A percentile compares a stretch with the other conserved stretches of the same genome.
phyloP scores from a whole-genome alignment of 2,113 vertebrate species.

The Eptatretus burgeri region DNA sequence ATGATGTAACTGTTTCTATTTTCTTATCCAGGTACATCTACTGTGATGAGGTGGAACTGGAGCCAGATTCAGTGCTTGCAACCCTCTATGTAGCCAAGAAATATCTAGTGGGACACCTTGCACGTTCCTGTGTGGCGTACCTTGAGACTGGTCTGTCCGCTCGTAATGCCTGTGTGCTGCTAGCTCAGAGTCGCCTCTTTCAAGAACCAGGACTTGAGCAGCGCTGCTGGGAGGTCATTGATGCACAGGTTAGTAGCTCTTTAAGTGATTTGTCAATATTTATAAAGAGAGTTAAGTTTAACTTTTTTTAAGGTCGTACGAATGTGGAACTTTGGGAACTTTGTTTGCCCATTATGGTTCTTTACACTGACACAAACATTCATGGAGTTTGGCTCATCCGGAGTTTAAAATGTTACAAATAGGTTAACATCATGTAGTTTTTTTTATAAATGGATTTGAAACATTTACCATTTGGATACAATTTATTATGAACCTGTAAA shows the following conservation, averaged over 20 bases:
- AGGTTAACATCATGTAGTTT: too few species aligned
- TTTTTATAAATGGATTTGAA: too few species aligned
- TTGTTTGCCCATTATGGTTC: too few species aligned
- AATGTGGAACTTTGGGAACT: too few species aligned
- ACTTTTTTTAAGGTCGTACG: too few species aligned
- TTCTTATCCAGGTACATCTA: constrained; percentile 49
- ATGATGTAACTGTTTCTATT: background rate
- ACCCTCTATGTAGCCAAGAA: constrained; percentile 88
- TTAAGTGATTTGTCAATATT: too few species aligned
- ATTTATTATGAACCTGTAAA: too few species aligned
- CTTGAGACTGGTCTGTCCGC: constrained; percentile 82
- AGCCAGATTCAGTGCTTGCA: constrained; percentile 75
- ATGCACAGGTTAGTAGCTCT: constrained; percentile 20
- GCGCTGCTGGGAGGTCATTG: constrained; percentile 95
- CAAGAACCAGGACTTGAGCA: constrained; percentile 72
- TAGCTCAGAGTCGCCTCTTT: constrained; percentile 84
- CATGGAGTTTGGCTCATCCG: too few species aligned
- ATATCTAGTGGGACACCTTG: constrained; percentile 68
- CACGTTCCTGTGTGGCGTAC: constrained; percentile 67
- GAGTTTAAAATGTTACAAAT: too few species aligned
- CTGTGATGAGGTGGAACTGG: constrained; percentile 79
- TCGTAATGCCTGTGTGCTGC: constrained; percentile 65
- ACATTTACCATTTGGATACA: too few species aligned
- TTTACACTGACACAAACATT: too few species aligned
- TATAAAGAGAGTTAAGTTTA: too few species aligned